A percentile compares a stretch with the other conserved stretches of the same genome.
Evolutionary conservation across 2,888 invertebrate species (phyloP).

Genomic region (Heteropelma amictum): DNA sequence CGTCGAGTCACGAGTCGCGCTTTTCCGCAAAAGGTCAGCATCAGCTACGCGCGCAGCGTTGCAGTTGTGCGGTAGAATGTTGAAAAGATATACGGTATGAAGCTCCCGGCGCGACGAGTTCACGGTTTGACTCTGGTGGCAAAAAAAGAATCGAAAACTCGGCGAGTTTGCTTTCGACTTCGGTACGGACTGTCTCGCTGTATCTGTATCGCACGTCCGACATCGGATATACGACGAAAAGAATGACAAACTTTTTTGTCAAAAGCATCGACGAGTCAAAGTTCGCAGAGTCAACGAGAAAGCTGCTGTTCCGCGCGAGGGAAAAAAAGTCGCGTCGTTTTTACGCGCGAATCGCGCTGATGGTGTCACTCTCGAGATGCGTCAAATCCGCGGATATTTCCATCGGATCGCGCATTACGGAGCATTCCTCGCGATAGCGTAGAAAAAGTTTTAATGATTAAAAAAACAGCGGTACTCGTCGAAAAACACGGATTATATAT

Average conservation of each 20-base stretch:
- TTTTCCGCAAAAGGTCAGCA: constrained; percentile 18
- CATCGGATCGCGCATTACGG: background rate
- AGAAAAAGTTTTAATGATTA: background rate
- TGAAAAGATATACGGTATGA: constrained; percentile 32
- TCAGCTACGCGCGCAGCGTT: background rate
- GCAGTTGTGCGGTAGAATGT: constrained; percentile 2
- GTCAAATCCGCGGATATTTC: constrained; percentile 2
- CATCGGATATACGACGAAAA: constrained; percentile 13
- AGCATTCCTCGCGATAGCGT: too few relatives aligned
- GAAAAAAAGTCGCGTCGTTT: constrained; percentile 43
- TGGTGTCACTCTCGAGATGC: constrained; percentile 23
- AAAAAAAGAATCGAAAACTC: constrained; percentile 24
- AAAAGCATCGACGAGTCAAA: constrained; percentile 52
- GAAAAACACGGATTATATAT: too few relatives aligned
- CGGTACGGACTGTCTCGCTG: too few relatives aligned
- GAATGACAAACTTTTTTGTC: constrained; percentile 45
- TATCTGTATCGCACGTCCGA: too few relatives aligned
- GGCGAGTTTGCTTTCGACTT: constrained; percentile 8
- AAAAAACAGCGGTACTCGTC: too few relatives aligned
- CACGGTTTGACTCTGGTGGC: background rate
- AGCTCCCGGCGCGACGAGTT: constrained; percentile 40
- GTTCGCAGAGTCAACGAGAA: constrained; percentile 38
- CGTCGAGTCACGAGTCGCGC: background rate
- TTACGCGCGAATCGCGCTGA: constrained; percentile 39
- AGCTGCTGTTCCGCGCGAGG: background rate